These are phyloP conservation scores for Plestiodon gilberti DNA, from an alignment of 2,113 vertebrate species.

Conservation along the genomic window DNA sequence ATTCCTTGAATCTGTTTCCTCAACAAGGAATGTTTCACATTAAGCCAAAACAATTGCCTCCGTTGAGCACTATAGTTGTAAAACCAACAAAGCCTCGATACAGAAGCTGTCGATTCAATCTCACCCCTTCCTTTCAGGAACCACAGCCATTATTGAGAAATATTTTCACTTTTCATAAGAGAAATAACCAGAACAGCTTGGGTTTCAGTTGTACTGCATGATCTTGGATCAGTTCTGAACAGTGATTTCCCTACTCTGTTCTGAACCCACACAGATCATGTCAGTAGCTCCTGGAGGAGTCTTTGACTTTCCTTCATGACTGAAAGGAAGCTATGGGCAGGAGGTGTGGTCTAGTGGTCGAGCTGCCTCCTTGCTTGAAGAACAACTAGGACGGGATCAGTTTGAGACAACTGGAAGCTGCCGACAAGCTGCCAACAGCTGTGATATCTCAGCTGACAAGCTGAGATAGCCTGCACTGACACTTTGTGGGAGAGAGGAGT, in stretches of 20 bases:
- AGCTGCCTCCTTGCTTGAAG: too few species aligned
- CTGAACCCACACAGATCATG: neutral
- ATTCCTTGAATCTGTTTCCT: conserved; percentile 5
- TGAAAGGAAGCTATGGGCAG: neutral
- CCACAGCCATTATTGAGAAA: neutral
- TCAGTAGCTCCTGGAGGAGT: neutral
- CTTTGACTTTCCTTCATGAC: fast-evolving
- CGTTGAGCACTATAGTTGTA: neutral
- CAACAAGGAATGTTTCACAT: neutral
- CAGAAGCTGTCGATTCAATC: neutral
- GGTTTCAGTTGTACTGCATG: neutral
- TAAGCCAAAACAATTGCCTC: neutral
- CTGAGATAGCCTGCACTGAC: too few species aligned
- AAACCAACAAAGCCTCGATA: neutral
- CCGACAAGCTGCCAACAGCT: too few species aligned
- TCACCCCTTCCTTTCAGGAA: neutral
- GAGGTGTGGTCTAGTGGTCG: too few species aligned
- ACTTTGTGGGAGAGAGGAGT: too few species aligned
- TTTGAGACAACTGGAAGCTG: too few species aligned
- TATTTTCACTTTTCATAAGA: neutral
- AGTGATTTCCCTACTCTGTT: neutral
- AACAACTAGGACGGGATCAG: too few species aligned
- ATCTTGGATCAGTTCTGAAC: neutral
- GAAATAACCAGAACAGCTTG: neutral
- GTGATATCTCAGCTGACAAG: too few species aligned